Base-by-base conservation (phyloP, 2,113 vertebrate species). In the Nothocercus julius region DNA sequence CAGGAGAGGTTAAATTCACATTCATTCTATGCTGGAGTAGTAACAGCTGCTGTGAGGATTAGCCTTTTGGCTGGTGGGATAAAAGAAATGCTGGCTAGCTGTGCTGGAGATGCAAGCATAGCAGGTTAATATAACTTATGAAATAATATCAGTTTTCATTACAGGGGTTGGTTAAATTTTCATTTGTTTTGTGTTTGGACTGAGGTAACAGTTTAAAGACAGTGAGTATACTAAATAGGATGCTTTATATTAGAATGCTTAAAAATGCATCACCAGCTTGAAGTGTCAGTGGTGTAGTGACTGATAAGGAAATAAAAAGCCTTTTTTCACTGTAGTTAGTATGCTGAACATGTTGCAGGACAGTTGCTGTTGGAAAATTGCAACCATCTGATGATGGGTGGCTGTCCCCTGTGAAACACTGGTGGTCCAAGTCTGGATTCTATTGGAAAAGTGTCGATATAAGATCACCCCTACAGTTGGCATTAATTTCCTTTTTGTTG, bases 41-140 rank as follows among this genome's bases (percentile, higher is more conserved):
- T 95, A 97, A 97, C 96, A 97, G 97, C 97, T 97, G 97, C 91
- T 95, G 64, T 62, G 89, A 97, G 91, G 93, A 97, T 97, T 97
- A 97, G 94, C 90, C 89, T 97, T 95, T 94, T 95, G 93, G 84
- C 86, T 86, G 73, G 38, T 85, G 61, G 85, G 88, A 90, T 77
- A 94, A 97, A 96, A 93, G 78, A 87, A 96, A 93, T 97, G 93
- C 70, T 78, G 90, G 69, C 69, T 87, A 85, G 73, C 68, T 72
- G 30, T 70, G 67, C 15, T 69, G 32, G 69, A 94, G 83, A 85
- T 94, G 42, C 82, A 90, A 90, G 84, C 95, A 66, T 36, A 93
- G 67, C 68, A 87, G 73, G 80, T 95, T 94, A 87, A 69, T 30
- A 58, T 42, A 51, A 51, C 66, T 92, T 85, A 77, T 85, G 27